Percentiles rank a stretch among this genome's conserved stretches.
Conservation (phyloP, 2,797 vertebrate genomes). For the Agapornis canus region DNA sequence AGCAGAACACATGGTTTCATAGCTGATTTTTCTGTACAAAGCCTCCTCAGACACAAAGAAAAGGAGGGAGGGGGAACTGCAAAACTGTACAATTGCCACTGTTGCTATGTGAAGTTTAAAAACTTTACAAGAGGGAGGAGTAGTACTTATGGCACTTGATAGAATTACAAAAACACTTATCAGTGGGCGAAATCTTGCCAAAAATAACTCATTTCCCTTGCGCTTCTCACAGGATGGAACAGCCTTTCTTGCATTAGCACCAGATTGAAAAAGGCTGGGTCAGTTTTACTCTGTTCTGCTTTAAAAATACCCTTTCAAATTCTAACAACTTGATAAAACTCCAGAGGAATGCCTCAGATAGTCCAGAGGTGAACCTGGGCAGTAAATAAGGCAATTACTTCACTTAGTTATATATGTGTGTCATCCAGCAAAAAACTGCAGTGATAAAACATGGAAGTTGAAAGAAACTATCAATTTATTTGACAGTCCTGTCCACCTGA, state of each 20-base stretch:
- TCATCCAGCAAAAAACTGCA: not conserved
- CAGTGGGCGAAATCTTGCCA: not conserved
- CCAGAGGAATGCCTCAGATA: not conserved
- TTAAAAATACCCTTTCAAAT: not conserved
- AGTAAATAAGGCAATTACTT: not conserved
- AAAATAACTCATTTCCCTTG: not conserved
- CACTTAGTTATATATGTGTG: not conserved
- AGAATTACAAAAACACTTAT: not conserved
- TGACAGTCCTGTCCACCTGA: not conserved
- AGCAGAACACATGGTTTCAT: not conserved
- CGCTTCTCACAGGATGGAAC: not conserved
- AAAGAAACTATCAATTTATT: not conserved
- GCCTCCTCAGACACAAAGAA: not conserved
- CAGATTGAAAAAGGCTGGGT: not conserved
- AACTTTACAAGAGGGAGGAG: not conserved
- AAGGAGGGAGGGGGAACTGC: not conserved
- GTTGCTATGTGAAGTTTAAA: not conserved
- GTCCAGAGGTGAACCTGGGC: not conserved
- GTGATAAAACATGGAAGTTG: not conserved
- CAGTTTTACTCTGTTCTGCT: not conserved
- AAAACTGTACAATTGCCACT: not conserved
- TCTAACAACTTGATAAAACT: not conserved
- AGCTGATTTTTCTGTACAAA: not conserved
- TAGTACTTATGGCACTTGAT: not conserved
- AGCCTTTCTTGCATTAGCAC: not conserved